These are phyloP conservation scores for Caenorhabditis sp. DNA, from an alignment of 2,888 invertebrate species.

Conservation along the genomic window DNA sequence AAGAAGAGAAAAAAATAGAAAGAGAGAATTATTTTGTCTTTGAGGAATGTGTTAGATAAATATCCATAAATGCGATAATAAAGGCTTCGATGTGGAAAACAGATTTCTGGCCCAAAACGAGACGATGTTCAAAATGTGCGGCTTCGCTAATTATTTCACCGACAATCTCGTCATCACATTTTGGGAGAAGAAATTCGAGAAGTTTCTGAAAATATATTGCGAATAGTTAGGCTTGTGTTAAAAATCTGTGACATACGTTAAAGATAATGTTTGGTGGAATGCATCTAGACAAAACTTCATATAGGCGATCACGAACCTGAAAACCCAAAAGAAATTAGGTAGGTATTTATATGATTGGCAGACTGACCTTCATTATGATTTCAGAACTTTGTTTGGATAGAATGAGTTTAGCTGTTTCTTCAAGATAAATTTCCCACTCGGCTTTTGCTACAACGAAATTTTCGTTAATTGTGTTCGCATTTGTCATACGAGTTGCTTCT, in stretches of 20 bases:
- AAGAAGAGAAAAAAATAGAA: background rate
- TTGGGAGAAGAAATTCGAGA: constrained; percentile 79
- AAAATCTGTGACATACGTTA: constrained; percentile 75
- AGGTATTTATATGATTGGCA: background rate
- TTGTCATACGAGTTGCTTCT: constrained; percentile 74
- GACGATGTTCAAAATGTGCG: constrained; percentile 88
- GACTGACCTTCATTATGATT: constrained; percentile 61
- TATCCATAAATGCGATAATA: constrained; percentile 92
- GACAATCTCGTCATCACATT: constrained; percentile 85
- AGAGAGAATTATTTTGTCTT: constrained; percentile 17
- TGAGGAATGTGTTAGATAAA: constrained; percentile 75
- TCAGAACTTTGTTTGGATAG: constrained; percentile 86
- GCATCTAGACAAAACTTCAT: constrained; percentile 90
- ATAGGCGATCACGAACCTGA: constrained; percentile 85
- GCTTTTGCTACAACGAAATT: constrained; percentile 79
- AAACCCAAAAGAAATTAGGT: constrained; percentile 6
- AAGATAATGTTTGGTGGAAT: constrained; percentile 92
- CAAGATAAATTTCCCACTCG: constrained; percentile 90
- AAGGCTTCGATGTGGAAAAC: constrained; percentile 98
- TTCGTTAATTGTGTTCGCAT: constrained; percentile 19
- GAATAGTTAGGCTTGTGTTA: background rate
- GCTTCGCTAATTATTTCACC: constrained; percentile 83
- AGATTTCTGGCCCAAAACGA: constrained; percentile 82
- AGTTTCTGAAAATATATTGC: constrained; percentile 44
- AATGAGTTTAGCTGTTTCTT: constrained; percentile 86